Base-by-base conservation (phyloP, 2,888 invertebrate species). In the Candidula unifasciata region DNA sequence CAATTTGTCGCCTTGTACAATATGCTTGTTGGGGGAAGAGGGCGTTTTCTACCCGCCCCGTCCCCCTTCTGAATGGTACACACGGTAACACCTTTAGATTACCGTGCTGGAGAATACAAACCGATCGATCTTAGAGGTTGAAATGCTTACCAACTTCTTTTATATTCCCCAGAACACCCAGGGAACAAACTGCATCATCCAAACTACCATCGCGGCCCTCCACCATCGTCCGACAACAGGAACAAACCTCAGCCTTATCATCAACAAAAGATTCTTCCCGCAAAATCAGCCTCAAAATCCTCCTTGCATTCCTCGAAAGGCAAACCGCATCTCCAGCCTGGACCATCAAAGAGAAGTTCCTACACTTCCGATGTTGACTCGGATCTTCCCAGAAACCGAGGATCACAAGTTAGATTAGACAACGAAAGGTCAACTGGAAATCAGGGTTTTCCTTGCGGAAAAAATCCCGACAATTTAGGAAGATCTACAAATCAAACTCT, bases 371-470 rank as follows among this genome's bases (percentile, higher is more conserved):
- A 54, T 33, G 30, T 71, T 10, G 83, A 79, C 8, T 83, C 79
- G 57, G 83, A 71, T 24, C 6, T 69, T 44, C 69, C 83, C 83
- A 71, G 76, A 57, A 79, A n/a, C 64, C 74, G 82, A 10, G 35
- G 64, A 18, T 69, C 78, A 8, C 57, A 78, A 37, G 60, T 24
- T 60, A 64, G 71, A 30, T 77, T 77, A 35, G 76, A 76, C 54
- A 37, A 21, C 30, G 77, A 77, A 24, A 76, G 35, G 24, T 35
- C 54, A 37, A 13, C 16, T 52, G 18, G 13, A n/a, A 54, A 52
- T 52, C 13, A n/a, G 33, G 35, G 13, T 27, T 33, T 21, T 1
- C 30, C 73, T n/a, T 60, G 24, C 44, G 6, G 8, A 27, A n/a
- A 27, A 35, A 30, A 27, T 8, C 8, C 27, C 30, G 57, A 27